phyloP scores from a whole-genome alignment of 1,140 invertebrate genomes.

The Formica exsecta region DNA sequence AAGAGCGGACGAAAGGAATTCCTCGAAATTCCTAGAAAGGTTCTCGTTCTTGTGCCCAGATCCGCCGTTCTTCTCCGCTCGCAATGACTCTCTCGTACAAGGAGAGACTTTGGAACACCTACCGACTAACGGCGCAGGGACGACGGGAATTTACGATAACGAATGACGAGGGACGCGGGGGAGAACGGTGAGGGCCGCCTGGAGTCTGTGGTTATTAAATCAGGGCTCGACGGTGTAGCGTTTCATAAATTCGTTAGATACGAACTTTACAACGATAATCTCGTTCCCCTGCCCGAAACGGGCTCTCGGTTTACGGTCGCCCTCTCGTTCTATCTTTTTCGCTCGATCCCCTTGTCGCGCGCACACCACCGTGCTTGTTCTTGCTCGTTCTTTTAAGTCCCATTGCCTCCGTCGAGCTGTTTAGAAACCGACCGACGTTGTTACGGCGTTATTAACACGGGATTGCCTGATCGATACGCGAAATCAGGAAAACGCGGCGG shows the following conservation, averaged over 20 bases:
- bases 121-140: slow-evolving; percentile 14
- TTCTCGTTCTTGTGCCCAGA: slow-evolving; percentile 8
- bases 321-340: slow-evolving; percentile 16
- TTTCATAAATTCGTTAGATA: slow-evolving; percentile 74
- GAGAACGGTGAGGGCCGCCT: not conserved
- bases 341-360: not conserved
- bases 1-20: slow-evolving; percentile 60
- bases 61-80: not conserved
- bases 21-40: slow-evolving; percentile 60
- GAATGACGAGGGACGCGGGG: not conserved
- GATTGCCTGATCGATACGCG: slow-evolving; percentile 28
- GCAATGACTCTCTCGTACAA: not conserved
- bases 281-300: slow-evolving; percentile 52
- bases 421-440: slow-evolving; percentile 10
- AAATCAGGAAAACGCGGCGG: slow-evolving; percentile 21
- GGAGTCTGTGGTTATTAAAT: slow-evolving; percentile 67
- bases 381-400: slow-evolving; percentile 4
- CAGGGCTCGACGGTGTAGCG: slow-evolving; percentile 57
- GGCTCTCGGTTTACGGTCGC: slow-evolving; percentile 47
- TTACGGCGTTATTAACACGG: slow-evolving; percentile 48
- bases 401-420: not conserved
- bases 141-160: slow-evolving; percentile 57
- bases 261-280: slow-evolving; percentile 70
- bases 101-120: not conserved
- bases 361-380: not conserved